These are phyloP conservation scores for Romanogobio albipinnatus DNA, from an alignment of 2,113 vertebrate species.

Conservation along the genomic window DNA sequence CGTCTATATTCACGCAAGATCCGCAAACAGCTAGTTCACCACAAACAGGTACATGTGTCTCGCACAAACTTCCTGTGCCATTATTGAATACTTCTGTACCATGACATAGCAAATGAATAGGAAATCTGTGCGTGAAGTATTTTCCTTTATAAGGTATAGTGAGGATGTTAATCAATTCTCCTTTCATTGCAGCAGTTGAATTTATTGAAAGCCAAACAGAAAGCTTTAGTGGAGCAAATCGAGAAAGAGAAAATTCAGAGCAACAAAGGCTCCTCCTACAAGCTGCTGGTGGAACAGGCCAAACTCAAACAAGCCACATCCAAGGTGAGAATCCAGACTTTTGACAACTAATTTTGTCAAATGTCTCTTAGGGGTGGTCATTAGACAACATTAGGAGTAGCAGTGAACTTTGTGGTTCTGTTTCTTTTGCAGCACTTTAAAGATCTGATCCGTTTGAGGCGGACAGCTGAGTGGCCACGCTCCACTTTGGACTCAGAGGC, in stretches of 20 bases:
- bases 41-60: constrained; percentile 93
- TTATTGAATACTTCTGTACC: neutral
- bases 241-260: constrained; percentile 99
- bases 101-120: neutral
- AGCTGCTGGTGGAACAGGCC: constrained; percentile 98
- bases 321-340: constrained; percentile 82
- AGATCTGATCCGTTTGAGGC: constrained; percentile 94
- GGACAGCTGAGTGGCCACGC: constrained; percentile 97
- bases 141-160: neutral
- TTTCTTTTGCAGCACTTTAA: constrained; percentile 90
- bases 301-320: constrained; percentile 99
- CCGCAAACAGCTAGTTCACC: constrained; percentile 97
- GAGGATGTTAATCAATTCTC: constrained; percentile 60
- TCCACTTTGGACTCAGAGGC: constrained; percentile 91
- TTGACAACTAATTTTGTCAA: neutral
- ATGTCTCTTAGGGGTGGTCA: neutral
- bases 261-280: constrained; percentile 99
- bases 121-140: neutral
- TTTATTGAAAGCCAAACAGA: constrained; percentile 99
- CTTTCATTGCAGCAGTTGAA: constrained; percentile 97
- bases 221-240: constrained; percentile 99
- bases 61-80: constrained; percentile 25
- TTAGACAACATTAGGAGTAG: neutral
- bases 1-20: constrained; percentile 97
- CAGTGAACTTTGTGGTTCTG: neutral